Percentiles rank a stretch among this genome's conserved stretches.
These are phyloP conservation scores for Myrmecophaga tridactyla DNA, from an alignment of 2,113 vertebrate species.

Conservation along the genomic window DNA sequence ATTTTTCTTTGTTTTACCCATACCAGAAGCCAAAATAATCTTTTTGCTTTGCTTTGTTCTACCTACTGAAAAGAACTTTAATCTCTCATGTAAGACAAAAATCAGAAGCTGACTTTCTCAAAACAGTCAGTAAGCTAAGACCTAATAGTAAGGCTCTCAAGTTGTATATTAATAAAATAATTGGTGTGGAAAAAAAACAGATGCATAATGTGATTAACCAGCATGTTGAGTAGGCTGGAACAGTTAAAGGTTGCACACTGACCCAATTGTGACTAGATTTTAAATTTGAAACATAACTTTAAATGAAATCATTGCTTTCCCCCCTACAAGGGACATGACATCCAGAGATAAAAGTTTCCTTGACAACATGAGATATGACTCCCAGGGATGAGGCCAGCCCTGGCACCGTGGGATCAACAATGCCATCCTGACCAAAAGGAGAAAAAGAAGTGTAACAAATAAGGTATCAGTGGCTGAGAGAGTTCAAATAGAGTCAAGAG, in stretches of 20 bases:
- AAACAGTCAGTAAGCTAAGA: slow-evolving; percentile 26
- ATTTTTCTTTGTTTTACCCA: not conserved
- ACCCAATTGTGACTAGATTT: not conserved
- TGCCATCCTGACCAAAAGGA: no score
- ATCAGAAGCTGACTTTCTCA: not conserved
- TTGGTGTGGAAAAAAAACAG: slow-evolving; percentile 30
- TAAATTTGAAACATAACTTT: slow-evolving; percentile 28
- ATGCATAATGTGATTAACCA: slow-evolving; percentile 1
- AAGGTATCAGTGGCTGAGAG: no score
- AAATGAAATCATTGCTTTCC: no score
- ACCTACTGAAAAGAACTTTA: not conserved
- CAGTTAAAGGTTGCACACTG: not conserved
- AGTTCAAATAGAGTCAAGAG: no score
- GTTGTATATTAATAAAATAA: slow-evolving; percentile 1
- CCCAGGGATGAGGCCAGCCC: no score
- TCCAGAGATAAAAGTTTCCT: no score
- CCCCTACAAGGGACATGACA: no score
- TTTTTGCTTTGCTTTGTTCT: not conserved
- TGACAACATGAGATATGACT: no score
- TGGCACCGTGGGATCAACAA: no score
- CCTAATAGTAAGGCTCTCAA: not conserved
- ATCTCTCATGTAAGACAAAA: not conserved
- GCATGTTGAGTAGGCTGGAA: not conserved
- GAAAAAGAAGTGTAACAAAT: no score
- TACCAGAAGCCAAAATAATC: not conserved